phyloP scores from a whole-genome alignment of 2,113 vertebrate species.

The Tursiops truncatus region DNA sequence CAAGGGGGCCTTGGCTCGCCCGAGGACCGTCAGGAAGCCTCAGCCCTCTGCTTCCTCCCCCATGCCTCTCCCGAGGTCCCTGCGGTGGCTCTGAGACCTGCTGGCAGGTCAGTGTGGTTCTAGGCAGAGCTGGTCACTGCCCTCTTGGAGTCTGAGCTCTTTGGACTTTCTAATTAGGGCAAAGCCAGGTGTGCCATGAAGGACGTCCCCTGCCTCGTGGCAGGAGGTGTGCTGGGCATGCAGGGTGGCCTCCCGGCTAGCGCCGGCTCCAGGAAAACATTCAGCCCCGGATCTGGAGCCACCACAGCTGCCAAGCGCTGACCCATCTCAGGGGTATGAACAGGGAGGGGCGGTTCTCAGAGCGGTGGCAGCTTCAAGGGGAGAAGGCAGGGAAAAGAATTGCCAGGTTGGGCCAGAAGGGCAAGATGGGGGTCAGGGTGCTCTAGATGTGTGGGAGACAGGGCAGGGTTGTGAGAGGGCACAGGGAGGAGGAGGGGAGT shows the following conservation, averaged over 20 bases:
- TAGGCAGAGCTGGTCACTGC: not conserved
- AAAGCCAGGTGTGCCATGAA: not conserved
- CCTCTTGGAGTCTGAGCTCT: not conserved
- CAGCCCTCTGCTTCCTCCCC: not conserved
- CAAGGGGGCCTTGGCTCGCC: conserved; percentile 18
- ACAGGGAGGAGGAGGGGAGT: not conserved
- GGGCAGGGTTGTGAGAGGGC: not conserved
- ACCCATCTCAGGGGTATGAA: not conserved
- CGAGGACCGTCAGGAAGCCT: not conserved
- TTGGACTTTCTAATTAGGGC: not conserved
- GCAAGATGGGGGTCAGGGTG: not conserved
- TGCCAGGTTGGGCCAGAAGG: not conserved
- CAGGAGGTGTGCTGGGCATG: not conserved
- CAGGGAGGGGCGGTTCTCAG: not conserved
- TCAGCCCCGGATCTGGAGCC: not conserved
- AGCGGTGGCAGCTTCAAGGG: not conserved
- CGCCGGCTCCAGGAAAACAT: not conserved
- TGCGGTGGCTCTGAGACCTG: not conserved
- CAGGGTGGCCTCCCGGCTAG: not conserved
- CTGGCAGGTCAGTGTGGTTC: not conserved
- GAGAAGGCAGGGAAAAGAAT: not conserved
- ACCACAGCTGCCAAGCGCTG: not conserved
- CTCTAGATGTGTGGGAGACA: not conserved
- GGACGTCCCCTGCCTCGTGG: not conserved
- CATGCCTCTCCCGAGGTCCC: not conserved